Evolutionary conservation across 2,797 vertebrate genomes (phyloP), one percentile per base, ranked within the genome.

Genomic region (Ispidina lecontei): DNA sequence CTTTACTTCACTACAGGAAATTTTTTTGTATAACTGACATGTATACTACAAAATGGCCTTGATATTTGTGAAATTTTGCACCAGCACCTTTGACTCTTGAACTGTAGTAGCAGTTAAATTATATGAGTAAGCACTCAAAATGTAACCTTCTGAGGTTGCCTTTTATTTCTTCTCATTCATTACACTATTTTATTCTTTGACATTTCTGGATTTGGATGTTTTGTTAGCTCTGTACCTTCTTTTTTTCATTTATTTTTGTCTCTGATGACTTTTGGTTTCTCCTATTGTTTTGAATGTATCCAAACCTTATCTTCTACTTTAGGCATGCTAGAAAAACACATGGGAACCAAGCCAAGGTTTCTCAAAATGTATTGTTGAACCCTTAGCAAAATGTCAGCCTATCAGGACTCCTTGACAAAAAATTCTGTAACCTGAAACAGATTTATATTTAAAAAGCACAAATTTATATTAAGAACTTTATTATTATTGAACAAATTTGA

Each of bases 311-410:
- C 25, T 54, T 80, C 29, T 9, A 28, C 41, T 67, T 77, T 74
- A 85, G 25, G 6, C 4, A 33, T 44, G 10, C 15, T 54, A 37
- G 15, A 68, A 83, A 91, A 88, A 12, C 3, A 74, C 71, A 84
- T 5, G 3, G 19, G 2, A 68, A 1, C 4, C 8, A 43, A 64
- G 5, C 6, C 1, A 5, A 75, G 4, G 3, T 71, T 49, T 59
- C 5, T 58, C 19, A 81, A 74, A 64, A 49, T 71, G 20, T 23
- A 20, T 19, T 74, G 37, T 72, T 74, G 37, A 8, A 56, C 8
- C 5, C 8, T 59, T 12, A 67, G 4, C 13, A 47, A 55, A 55
- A 55, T 54, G 17, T 4, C 10, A 87, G 28, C 6, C 14, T 5
- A 29, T 59, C 28, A 84, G 56, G 84, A 63, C 8, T 31, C 12